Evolutionary conservation across 2,888 invertebrate species (phyloP), one percentile per base, ranked within the genome.

Genomic region (Agriotes lineatus): DNA sequence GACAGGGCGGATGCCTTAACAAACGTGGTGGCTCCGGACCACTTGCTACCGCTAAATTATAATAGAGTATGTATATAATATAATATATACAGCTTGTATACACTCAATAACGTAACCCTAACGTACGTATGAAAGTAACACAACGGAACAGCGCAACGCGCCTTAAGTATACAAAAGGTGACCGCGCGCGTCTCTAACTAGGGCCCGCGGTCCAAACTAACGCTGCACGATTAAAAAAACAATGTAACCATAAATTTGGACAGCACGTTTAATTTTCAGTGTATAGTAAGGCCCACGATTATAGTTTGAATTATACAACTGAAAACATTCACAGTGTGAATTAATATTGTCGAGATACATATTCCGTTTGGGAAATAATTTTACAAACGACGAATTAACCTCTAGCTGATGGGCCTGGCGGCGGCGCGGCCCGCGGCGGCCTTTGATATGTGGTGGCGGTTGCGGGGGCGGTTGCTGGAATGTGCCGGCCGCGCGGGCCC

Each of bases 251-350:
- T 77, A 81, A 79, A 80, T 83, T 84, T 85, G 85, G 85, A 85
- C 85, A 85, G 85, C 83, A 85, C 84, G 80, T 80, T 82, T 80
- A 82, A 84, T 83, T 84, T 85, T 84, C 84, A 85, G 84, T 85
- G 82, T 85, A 84, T 84, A 85, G 84, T 85, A 85, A 85, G 85
- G 85, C 85, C 85, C 85, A 86, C 84, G 83, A 85, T 84, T 82
- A 84, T 82, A 82, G 79, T 83, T 83, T 84, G 83, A 83, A 83
- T 82, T 81, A 83, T 84, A 84, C 82, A 85, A 84, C 83, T 83
- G 83, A 84, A 84, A 84, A 81, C 78, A 65, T 81, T 84, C 83
- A 84, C 82, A 82, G 82, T 82, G 82, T 83, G 82, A 82, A 82
- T 84, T 79, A 83, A 84, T 85, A 85, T 85, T 85, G 85, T 85